Base-by-base conservation (phyloP, 2,888 invertebrate species). In the Sinotaia quadrata region DNA sequence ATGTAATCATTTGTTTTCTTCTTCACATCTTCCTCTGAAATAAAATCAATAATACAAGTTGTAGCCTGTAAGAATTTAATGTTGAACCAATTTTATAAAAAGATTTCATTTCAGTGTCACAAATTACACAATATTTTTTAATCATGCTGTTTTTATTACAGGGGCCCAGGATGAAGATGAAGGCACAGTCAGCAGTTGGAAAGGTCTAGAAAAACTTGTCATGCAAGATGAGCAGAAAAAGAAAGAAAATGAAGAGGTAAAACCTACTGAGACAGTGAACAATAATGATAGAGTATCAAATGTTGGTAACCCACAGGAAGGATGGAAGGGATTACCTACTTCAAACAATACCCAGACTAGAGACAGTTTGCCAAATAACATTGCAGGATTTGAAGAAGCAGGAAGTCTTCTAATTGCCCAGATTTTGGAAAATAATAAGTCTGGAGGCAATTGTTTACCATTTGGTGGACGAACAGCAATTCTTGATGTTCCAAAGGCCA, bases 381-480 rank as follows among this genome's bases (percentile, higher is more conserved):
- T n/a, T 21, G 47, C 47, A 18, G 12, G 18, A n/a, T 47, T 12
- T 18, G 12, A 33, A 4, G 44, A 58, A 27, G 44, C 47, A 15
- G 57, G 47, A 8, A 29, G 49, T 33, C 47, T 67, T 4, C 24
- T 67, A 2, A 18, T 59, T n/a, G 58, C 59, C 1, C 52, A 67
- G 51, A 47, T 59, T 18, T 12, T 57, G 57, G 34, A 65, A 66
- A 54, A 51, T 47, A 41, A 15, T 2, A 52, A 56, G 8, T 15
- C 51, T 10, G 67, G 67, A 33, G 72, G 74, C 56, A 74, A 63
- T 36, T 24, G 8, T 47, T 36, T 57, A 12, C n/a, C 57, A 58
- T 54, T 33, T 62, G 56, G 71, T 63, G 57, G 71, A 73, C 67
- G 76, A 72, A 63, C 74, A 67, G 47, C 51, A 63, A n/a, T n/a